phyloP scores from a whole-genome alignment of 1,140 invertebrate species.

The Euura lappo region DNA sequence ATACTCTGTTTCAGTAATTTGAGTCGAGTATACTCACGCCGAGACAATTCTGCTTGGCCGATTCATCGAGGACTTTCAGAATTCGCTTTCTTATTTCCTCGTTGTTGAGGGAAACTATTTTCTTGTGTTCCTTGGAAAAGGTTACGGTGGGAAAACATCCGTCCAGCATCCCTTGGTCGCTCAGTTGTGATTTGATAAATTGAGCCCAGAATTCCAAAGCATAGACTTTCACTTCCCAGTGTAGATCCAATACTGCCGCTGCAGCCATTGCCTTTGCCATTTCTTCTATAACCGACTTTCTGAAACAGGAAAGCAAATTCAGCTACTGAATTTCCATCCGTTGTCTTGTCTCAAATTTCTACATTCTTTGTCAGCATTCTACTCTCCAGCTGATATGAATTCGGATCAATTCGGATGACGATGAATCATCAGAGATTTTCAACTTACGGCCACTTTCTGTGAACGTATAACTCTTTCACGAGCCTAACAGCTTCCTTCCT shows the following conservation, averaged over 20 bases:
- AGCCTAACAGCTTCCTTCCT: constrained; percentile 72
- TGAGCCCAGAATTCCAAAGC: constrained; percentile 74
- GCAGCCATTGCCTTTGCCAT: constrained; percentile 64
- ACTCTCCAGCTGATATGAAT: too few species aligned
- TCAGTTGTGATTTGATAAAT: constrained; percentile 69
- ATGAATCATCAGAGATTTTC: neutral
- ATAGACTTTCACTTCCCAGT: constrained; percentile 80
- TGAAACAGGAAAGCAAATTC: constrained; percentile 25
- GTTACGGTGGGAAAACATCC: constrained; percentile 77
- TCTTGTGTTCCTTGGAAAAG: constrained; percentile 77
- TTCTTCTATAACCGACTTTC: constrained; percentile 43
- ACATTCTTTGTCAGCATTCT: neutral
- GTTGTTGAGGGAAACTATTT: constrained; percentile 75
- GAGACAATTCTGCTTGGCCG: constrained; percentile 70
- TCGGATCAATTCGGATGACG: neutral
- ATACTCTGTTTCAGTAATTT: constrained; percentile 23
- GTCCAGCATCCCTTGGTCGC: constrained; percentile 80
- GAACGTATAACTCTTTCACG: constrained; percentile 69
- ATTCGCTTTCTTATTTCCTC: constrained; percentile 71
- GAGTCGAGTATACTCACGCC: constrained; percentile 53
- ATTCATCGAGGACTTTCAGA: constrained; percentile 69
- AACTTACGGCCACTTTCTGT: constrained; percentile 65
- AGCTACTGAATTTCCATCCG: neutral
- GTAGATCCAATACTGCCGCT: constrained; percentile 72
- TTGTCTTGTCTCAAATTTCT: neutral